A percentile compares a stretch with the other conserved stretches of the same genome.
Conservation (phyloP, 2,888 invertebrate species). For the Zaprionus bogoriensis region DNA sequence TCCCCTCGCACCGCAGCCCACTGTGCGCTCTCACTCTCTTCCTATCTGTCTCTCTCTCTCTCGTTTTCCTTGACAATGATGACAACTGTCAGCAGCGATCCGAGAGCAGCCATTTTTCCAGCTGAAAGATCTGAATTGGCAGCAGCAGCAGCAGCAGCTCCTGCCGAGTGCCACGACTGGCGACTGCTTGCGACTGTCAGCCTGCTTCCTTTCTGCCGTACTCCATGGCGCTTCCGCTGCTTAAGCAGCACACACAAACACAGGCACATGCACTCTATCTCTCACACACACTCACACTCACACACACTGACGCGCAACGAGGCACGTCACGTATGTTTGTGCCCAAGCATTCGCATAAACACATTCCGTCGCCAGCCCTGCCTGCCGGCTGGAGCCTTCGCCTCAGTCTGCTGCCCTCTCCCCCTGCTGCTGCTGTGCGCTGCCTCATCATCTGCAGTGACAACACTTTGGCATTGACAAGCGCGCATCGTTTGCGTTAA, state of each 20-base stretch:
- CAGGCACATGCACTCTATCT: background rate
- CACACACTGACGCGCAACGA: constrained; percentile 18
- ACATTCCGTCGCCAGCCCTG: constrained; percentile 62
- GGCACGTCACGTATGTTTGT: constrained; percentile 71
- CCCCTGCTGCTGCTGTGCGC: background rate
- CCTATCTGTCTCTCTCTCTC: background rate
- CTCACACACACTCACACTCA: constrained; percentile 18
- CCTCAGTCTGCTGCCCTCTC: background rate
- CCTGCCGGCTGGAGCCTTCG: background rate
- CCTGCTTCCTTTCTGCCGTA: constrained; percentile 17
- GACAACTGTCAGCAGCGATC: constrained; percentile 58
- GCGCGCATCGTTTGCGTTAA: constrained; percentile 66
- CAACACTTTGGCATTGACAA: constrained; percentile 71
- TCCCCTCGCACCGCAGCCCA: background rate
- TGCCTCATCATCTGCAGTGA: constrained; percentile 29
- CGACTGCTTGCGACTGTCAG: constrained; percentile 21
- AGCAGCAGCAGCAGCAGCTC: constrained; percentile 9
- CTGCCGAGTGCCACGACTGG: too few species aligned
- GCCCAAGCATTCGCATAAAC: constrained; percentile 75
- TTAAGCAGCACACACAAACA: constrained; percentile 36
- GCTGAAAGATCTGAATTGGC: constrained; percentile 49
- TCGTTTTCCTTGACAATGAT: constrained; percentile 33
- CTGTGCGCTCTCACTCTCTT: background rate
- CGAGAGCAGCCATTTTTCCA: constrained; percentile 59
- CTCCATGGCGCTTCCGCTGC: constrained; percentile 62